Evolutionary conservation across 2,797 vertebrate species (phyloP).

Genomic region (Thamnophis elegans): DNA sequence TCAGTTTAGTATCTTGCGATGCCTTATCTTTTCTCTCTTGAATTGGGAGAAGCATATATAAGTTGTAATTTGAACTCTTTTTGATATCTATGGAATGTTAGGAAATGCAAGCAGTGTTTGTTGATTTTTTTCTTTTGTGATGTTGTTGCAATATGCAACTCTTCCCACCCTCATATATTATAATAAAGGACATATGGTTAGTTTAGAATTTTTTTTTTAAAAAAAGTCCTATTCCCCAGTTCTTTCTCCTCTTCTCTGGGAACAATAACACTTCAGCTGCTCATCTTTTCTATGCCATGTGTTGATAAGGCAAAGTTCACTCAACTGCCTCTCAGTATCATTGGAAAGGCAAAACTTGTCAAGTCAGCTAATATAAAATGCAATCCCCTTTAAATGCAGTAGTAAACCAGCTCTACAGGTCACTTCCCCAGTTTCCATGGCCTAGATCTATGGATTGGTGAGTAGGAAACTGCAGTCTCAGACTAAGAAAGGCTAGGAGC

Average conservation of each 20-base stretch:
- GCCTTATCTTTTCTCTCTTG: not conserved
- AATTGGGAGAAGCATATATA: not conserved
- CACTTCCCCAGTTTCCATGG: not conserved
- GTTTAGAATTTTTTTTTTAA: not conserved
- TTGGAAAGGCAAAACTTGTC: not conserved
- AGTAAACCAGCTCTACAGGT: not conserved
- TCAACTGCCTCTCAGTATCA: conserved; percentile 15
- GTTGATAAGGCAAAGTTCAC: conserved; percentile 6
- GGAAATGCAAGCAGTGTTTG: not conserved
- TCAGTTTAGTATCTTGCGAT: not conserved
- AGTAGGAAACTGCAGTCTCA: not conserved
- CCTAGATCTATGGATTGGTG: not conserved
- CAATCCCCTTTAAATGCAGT: not conserved
- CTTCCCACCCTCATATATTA: not conserved
- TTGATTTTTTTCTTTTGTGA: not conserved
- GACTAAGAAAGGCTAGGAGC: not conserved
- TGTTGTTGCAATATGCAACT: not conserved
- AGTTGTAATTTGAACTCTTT: not conserved
- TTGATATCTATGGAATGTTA: not conserved
- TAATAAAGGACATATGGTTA: not conserved
- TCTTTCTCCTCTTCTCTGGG: not conserved
- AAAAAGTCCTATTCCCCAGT: not conserved
- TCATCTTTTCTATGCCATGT: not conserved
- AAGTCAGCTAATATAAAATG: not conserved
- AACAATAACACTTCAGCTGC: not conserved